phyloP scores from a whole-genome alignment of 2,113 vertebrate species.

The Ammospiza caudacuta region DNA sequence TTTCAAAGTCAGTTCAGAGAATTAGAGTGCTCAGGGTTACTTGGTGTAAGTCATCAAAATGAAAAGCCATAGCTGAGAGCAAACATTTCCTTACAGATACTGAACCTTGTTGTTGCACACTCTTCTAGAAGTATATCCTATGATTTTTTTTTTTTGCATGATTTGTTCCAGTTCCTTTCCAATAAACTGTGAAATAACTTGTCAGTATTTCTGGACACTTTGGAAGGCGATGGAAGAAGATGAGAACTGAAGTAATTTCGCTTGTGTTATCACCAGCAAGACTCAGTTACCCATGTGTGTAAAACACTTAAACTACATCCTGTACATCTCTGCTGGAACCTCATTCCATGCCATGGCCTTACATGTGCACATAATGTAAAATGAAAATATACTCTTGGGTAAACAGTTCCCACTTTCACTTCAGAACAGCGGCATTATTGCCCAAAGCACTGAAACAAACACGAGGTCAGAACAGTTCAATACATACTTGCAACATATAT shows the following conservation, averaged over 20 bases:
- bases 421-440: not conserved
- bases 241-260: not conserved
- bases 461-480: not conserved
- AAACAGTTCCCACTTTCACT: not conserved
- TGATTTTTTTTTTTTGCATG: not conserved
- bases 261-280: not conserved
- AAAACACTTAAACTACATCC: not conserved
- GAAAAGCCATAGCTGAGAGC: not conserved
- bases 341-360: not conserved
- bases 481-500: not conserved
- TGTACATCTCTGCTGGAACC: not conserved
- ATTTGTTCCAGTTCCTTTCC: not conserved
- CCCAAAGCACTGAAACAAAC: not conserved
- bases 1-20: not conserved
- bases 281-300: accelerated
- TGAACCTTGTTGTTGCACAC: not conserved
- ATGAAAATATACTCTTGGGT: not conserved
- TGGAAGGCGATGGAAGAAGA: not conserved
- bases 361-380: not conserved
- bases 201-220: not conserved
- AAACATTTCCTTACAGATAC: not conserved
- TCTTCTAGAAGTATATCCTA: not conserved
- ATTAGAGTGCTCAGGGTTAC: not conserved
- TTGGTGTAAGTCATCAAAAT: not conserved
- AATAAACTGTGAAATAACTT: slow-evolving; percentile 45